Evolutionary conservation across 1,140 invertebrate species (phyloP).

Genomic region (Euwallacea similis): DNA sequence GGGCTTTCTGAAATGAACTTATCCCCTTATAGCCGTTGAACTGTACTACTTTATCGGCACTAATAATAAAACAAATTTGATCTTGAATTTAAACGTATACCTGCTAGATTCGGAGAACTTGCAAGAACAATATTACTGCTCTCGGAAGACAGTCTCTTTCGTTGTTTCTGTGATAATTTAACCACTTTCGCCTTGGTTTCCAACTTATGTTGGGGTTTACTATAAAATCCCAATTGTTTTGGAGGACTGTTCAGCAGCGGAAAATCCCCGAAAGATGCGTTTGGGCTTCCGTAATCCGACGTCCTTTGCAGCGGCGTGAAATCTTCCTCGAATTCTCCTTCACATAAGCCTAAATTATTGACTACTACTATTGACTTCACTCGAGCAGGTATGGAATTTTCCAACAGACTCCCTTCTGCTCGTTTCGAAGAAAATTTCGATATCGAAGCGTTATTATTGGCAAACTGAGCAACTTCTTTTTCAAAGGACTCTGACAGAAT

Average conservation of each 20-base stretch:
- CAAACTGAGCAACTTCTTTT: conserved; percentile 6
- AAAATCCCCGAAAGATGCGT: conserved; percentile 42
- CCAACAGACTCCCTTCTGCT: not conserved
- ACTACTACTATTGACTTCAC: conserved; percentile 56
- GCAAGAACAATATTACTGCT: conserved; percentile 8
- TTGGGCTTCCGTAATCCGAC: conserved; percentile 16
- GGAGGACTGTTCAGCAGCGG: conserved; percentile 42
- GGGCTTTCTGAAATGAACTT: conserved; percentile 44
- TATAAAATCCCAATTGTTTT: conserved; percentile 21
- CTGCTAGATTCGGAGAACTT: conserved; percentile 19
- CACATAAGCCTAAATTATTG: conserved; percentile 51
- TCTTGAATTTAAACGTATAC: conserved; percentile 13
- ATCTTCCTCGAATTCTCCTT: conserved; percentile 46
- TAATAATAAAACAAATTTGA: not conserved
- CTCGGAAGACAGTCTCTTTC: conserved; percentile 55
- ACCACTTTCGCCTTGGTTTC: conserved; percentile 46
- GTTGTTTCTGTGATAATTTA: conserved; percentile 65
- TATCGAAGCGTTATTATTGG: conserved; percentile 31
- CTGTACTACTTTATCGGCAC: too few relatives aligned
- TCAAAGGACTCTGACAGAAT: conserved; percentile 23
- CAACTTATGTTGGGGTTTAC: conserved; percentile 36
- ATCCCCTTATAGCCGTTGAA: too few relatives aligned
- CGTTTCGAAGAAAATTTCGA: conserved; percentile 8
- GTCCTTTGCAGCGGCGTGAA: conserved; percentile 40
- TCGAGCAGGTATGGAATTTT: conserved; percentile 53